phyloP scores from a whole-genome alignment of 2,113 vertebrate species.

The Albula goreensis region DNA sequence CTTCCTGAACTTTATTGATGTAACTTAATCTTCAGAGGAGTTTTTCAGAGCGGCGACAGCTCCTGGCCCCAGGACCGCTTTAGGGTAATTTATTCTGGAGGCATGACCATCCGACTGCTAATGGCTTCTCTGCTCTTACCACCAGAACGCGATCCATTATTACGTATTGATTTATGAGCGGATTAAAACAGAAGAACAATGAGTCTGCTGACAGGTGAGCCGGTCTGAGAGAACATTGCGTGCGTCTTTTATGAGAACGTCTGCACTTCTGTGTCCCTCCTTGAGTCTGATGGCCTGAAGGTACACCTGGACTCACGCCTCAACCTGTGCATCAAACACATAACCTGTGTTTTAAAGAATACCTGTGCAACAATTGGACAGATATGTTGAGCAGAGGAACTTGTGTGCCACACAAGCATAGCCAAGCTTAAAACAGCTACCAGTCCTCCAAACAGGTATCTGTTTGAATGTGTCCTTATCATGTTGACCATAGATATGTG shows the following conservation, averaged over 20 bases:
- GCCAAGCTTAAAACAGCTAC: background rate
- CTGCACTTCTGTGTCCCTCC: background rate
- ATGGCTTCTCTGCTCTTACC: slow-evolving; percentile 28
- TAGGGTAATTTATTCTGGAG: slow-evolving; percentile 31
- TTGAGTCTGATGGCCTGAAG: background rate
- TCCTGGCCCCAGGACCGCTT: background rate
- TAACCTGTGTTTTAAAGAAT: background rate
- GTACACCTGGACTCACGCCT: background rate
- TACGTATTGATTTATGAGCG: slow-evolving; percentile 26
- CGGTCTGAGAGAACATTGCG: background rate
- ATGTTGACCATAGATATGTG: too few species aligned
- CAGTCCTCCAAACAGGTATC: background rate
- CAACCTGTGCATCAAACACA: background rate
- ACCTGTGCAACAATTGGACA: background rate
- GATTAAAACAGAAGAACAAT: slow-evolving; percentile 27
- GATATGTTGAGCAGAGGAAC: background rate
- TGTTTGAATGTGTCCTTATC: too few species aligned
- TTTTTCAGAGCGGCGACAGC: background rate
- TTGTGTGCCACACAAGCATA: background rate
- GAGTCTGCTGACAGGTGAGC: background rate
- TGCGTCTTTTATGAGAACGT: background rate
- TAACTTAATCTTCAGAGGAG: background rate
- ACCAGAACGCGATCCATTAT: slow-evolving; percentile 35
- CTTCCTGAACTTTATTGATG: background rate
- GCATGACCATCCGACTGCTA: slow-evolving; percentile 27